phyloP scores from a whole-genome alignment of 1,140 invertebrate genomes.

The Sycophaga agraensis region DNA sequence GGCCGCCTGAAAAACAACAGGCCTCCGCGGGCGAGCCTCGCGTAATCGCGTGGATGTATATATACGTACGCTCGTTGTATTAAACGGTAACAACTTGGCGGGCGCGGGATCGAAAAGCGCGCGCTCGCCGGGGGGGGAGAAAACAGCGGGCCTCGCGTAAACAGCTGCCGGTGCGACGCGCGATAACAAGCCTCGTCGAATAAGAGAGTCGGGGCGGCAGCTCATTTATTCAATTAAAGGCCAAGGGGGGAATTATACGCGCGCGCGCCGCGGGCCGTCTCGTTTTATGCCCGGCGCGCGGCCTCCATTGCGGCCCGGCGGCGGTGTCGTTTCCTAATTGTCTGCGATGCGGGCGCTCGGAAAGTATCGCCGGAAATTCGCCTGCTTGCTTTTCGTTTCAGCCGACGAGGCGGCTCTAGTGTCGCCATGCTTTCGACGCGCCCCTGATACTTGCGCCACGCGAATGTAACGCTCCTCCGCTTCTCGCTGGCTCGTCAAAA shows the following conservation, averaged over 20 bases:
- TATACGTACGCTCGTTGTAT: too few relatives aligned
- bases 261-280: neutral
- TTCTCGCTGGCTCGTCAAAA: too few relatives aligned
- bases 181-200: slow-evolving; percentile 19
- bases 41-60: too few relatives aligned
- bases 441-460: too few relatives aligned
- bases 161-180: neutral
- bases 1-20: too few relatives aligned
- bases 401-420: too few relatives aligned
- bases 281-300: neutral
- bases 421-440: too few relatives aligned
- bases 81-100: too few relatives aligned
- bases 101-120: too few relatives aligned
- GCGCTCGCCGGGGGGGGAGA: neutral
- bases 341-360: neutral
- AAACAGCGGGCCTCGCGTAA: too few relatives aligned
- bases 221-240: slow-evolving; percentile 21
- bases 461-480: too few relatives aligned
- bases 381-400: neutral
- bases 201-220: neutral
- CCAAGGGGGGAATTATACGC: neutral
- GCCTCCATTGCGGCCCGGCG: neutral
- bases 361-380: neutral
- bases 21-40: too few relatives aligned
- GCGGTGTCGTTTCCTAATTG: slow-evolving; percentile 15